A percentile compares a stretch with the other conserved stretches of the same genome.
phyloP scores from a whole-genome alignment of 2,888 invertebrate genomes.

The Ichneumoninae sp. region DNA sequence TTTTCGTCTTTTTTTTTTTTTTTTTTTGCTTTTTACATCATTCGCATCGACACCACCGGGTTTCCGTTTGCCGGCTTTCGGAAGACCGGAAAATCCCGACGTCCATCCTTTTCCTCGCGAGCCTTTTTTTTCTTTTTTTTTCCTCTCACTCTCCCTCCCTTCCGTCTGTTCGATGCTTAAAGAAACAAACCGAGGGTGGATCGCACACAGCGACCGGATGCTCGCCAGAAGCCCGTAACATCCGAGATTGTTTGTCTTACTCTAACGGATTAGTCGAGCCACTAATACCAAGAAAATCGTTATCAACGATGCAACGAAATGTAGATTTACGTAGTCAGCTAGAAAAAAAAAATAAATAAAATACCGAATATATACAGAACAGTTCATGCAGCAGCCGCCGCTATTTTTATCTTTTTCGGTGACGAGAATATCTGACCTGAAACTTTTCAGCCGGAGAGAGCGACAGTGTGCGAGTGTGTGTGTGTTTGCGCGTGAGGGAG shows the following conservation, averaged over 20 bases:
- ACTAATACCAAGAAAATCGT: conserved; percentile 37
- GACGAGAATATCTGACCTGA: conserved; percentile 66
- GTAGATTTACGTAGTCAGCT: background rate
- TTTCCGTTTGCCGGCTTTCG: conserved; percentile 47
- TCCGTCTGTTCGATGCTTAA: conserved; percentile 44
- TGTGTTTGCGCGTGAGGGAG: background rate
- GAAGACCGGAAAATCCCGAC: conserved; percentile 21
- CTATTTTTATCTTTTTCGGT: conserved; percentile 1
- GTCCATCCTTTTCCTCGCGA: conserved; percentile 17
- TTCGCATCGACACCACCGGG: conserved; percentile 20
- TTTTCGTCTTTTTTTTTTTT: no score
- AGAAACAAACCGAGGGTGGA: conserved; percentile 40
- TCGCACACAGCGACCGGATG: conserved; percentile 52
- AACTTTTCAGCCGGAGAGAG: conserved; percentile 48
- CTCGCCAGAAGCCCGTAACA: conserved; percentile 32
- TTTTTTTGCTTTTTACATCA: background rate
- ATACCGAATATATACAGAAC: background rate
- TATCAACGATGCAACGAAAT: conserved; percentile 4
- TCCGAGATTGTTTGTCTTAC: conserved; percentile 39
- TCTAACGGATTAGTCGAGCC: conserved; percentile 11
- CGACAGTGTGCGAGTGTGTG: background rate
- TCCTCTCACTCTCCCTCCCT: conserved; percentile 23
- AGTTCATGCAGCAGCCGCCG: background rate
- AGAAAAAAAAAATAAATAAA: background rate
- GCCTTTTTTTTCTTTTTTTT: conserved; percentile 39